phyloP scores from a whole-genome alignment of 2,113 vertebrate species.

The Alectura lathami region DNA sequence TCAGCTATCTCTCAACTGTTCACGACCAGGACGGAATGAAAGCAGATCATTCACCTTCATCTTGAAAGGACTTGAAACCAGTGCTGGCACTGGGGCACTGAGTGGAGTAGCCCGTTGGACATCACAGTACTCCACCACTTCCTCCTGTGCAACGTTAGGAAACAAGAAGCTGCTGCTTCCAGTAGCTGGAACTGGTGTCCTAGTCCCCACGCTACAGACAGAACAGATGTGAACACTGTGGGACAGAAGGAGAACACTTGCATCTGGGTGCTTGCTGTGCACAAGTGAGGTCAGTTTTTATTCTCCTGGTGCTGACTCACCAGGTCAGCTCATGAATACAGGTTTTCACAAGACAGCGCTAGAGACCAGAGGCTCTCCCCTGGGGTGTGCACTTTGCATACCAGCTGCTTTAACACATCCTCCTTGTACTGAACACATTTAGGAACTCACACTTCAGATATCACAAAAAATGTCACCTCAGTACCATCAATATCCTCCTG shows the following conservation, averaged over 20 bases:
- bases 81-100: background rate
- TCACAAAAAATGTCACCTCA: background rate
- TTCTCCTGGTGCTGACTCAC: background rate
- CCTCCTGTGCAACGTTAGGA: background rate
- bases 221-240: background rate
- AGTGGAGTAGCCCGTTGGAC: background rate
- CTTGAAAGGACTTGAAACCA: background rate
- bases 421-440: background rate
- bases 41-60: background rate
- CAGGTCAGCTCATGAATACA: background rate
- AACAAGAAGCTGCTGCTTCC: background rate
- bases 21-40: background rate
- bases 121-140: background rate
- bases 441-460: background rate
- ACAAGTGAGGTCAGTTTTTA: background rate
- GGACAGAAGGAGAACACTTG: background rate
- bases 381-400: background rate
- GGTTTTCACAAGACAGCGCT: background rate
- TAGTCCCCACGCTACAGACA: background rate
- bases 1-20: background rate
- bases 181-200: background rate
- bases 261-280: background rate
- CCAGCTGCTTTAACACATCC: background rate
- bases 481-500: background rate
- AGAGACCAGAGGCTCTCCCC: background rate